Evolutionary conservation across 1,140 invertebrate genomes (phyloP).

Genomic region (Caenorhabditis tropicalis): DNA sequence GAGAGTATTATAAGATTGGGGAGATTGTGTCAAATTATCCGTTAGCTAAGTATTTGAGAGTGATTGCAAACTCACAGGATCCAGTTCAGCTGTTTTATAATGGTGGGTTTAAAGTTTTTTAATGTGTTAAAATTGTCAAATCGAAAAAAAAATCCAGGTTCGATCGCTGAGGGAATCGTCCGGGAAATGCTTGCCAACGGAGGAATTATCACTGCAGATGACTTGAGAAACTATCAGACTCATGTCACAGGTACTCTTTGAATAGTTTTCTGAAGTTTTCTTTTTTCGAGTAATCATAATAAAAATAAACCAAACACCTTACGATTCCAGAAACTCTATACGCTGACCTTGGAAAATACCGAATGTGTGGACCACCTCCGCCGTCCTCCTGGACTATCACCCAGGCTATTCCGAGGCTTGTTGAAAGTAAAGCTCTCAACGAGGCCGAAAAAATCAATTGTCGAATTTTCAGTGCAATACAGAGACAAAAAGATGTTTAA

Average conservation of each 20-base stretch:
- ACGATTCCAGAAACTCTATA: conserved; percentile 9
- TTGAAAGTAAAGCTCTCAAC: conserved; percentile 27
- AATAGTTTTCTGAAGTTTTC: too few relatives aligned
- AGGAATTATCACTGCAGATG: conserved; percentile 81
- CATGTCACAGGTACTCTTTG: conserved; percentile 73
- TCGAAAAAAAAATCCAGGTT: background rate
- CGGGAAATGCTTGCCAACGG: conserved; percentile 53
- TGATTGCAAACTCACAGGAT: conserved; percentile 7
- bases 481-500: conserved; percentile 28
- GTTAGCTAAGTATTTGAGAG: background rate
- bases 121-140: background rate
- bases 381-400: conserved; percentile 51
- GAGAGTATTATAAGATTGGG: conserved; percentile 8
- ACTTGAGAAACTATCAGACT: conserved; percentile 78
- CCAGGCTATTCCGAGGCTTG: conserved; percentile 36
- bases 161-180: conserved; percentile 9
- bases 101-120: background rate
- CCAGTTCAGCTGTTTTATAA: conserved; percentile 27
- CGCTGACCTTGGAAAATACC: conserved; percentile 45
- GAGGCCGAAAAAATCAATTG: background rate
- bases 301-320: background rate
- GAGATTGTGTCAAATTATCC: conserved; percentile 24
- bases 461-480: background rate
- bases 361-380: conserved; percentile 55
- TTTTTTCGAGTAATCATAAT: too few relatives aligned